Evolutionary conservation across 2,113 vertebrate genomes (phyloP).

Genomic region (Himantopus leucocephalus): DNA sequence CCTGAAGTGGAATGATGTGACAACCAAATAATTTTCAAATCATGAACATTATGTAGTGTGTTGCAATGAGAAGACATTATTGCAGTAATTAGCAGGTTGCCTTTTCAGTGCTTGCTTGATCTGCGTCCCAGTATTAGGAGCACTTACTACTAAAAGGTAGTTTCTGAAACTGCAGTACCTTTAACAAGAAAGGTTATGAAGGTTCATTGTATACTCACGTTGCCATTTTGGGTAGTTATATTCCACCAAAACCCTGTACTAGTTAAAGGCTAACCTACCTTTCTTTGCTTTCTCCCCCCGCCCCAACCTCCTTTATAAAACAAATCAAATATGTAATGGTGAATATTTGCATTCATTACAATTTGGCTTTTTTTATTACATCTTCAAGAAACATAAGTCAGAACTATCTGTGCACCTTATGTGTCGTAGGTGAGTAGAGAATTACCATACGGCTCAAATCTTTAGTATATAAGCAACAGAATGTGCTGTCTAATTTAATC

Average conservation of each 20-base stretch:
- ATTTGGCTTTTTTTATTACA: not conserved
- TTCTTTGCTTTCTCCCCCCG: not conserved
- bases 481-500: not conserved
- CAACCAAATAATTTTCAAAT: not conserved
- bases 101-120: not conserved
- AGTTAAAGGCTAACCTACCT: not conserved
- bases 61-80: not conserved
- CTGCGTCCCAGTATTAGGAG: not conserved
- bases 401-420: not conserved
- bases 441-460: not conserved
- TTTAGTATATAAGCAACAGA: not conserved
- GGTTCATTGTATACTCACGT: not conserved
- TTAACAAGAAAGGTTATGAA: not conserved
- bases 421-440: not conserved
- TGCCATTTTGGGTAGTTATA: not conserved
- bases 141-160: not conserved
- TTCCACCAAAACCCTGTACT: not conserved
- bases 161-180: not conserved
- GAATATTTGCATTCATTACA: not conserved
- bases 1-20: not conserved
- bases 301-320: not conserved
- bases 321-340: not conserved
- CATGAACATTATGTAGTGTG: fast-evolving
- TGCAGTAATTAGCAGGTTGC: not conserved
- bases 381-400: not conserved